These are phyloP conservation scores for Eupeodes latifasciatus DNA, from an alignment of 2,888 invertebrate species.

Conservation along the genomic window DNA sequence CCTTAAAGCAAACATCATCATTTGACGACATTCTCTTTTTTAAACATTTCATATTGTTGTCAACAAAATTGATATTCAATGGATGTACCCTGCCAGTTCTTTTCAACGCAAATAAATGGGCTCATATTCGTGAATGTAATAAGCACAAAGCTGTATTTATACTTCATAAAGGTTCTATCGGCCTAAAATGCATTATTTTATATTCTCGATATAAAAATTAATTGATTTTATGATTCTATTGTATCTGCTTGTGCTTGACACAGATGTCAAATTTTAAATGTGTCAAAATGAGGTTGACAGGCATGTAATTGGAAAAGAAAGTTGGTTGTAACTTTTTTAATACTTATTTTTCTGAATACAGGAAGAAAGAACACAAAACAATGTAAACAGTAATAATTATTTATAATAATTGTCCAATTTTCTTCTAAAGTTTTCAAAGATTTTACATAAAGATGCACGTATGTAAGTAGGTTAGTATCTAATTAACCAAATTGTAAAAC, in stretches of 20 bases:
- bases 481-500: neutral
- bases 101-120: constrained; percentile 29
- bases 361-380: neutral
- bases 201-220: neutral
- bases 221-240: neutral
- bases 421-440: constrained; percentile 1
- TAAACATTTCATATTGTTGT: constrained; percentile 14
- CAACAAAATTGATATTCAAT: constrained; percentile 30
- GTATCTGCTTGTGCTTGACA: neutral
- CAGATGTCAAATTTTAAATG: constrained; percentile 18
- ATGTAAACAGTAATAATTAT: neutral
- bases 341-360: neutral
- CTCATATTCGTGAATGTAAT: neutral
- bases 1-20: neutral
- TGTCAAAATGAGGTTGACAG: constrained; percentile 2
- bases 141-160: neutral
- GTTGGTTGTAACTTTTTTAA: neutral
- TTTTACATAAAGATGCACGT: neutral
- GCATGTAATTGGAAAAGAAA: neutral
- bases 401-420: constrained; percentile 45
- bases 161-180: constrained; percentile 1
- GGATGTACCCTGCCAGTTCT: neutral
- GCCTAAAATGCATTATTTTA: neutral
- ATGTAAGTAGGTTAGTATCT: neutral
- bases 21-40: constrained; percentile 30